Evolutionary conservation across 2,888 invertebrate species (phyloP).

Genomic region (Epinotia demarniana): DNA sequence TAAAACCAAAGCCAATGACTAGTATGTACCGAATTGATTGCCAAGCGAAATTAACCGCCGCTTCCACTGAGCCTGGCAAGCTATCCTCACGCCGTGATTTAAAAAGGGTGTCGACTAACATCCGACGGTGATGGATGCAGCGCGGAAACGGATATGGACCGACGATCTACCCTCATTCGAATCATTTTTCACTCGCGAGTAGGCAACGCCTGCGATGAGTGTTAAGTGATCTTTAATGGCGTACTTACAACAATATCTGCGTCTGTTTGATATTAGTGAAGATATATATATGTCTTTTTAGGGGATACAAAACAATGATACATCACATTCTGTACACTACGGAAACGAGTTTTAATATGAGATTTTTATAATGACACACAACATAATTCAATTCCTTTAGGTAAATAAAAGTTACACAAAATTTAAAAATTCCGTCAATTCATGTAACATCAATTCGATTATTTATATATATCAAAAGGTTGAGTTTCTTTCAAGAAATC

Average conservation of each 20-base stretch:
- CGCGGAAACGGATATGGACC: slow-evolving; percentile 35
- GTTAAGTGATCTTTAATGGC: slow-evolving; percentile 43
- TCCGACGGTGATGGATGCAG: slow-evolving; percentile 39
- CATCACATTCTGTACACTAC: no score
- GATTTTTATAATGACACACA: not conserved
- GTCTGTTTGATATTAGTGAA: not conserved
- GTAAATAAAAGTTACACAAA: not conserved
- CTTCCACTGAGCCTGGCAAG: slow-evolving; percentile 1
- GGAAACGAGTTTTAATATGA: no score
- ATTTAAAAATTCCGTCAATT: not conserved
- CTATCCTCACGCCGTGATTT: slow-evolving; percentile 15
- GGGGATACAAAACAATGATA: not conserved
- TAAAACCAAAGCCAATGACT: not conserved
- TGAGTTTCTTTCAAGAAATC: not conserved
- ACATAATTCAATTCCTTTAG: not conserved
- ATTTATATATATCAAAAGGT: not conserved
- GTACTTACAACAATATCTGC: slow-evolving; percentile 27
- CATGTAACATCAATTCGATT: not conserved
- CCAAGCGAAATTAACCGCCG: slow-evolving; percentile 8
- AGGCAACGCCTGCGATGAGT: slow-evolving; percentile 28
- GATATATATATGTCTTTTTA: not conserved
- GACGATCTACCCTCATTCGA: slow-evolving; percentile 33
- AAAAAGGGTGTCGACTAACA: slow-evolving; percentile 38
- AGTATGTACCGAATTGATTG: not conserved
- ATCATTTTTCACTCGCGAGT: slow-evolving; percentile 34